phyloP scores from a whole-genome alignment of 2,888 invertebrate genomes.

The Thysanoteuthis rhombus region DNA sequence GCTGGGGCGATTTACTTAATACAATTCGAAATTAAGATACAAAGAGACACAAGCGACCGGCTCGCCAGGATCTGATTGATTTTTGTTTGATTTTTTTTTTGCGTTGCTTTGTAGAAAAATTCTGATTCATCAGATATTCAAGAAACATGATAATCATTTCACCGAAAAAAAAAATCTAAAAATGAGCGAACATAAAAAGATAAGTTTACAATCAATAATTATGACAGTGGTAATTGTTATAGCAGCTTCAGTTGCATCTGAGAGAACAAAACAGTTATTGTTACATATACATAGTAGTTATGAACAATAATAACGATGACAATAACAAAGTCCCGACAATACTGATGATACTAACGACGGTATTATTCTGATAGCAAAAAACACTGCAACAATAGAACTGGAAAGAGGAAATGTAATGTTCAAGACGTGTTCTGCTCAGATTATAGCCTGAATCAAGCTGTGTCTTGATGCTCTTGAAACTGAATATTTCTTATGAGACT shows the following conservation, averaged over 20 bases:
- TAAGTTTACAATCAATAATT: background rate
- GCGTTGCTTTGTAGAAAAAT: background rate
- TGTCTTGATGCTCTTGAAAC: no score
- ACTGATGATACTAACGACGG: no score
- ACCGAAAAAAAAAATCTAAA: background rate
- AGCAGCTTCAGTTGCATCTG: background rate
- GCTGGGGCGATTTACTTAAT: background rate
- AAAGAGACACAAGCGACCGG: no score
- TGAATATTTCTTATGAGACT: no score
- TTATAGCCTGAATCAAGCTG: no score
- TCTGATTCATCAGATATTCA: background rate
- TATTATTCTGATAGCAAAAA: no score
- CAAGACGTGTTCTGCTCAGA: no score
- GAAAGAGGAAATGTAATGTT: no score
- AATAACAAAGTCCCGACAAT: no score
- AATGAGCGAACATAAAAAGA: background rate
- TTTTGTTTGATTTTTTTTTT: background rate
- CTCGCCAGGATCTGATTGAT: background rate
- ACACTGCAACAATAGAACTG: no score
- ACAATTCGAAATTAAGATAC: background rate
- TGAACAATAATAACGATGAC: no score
- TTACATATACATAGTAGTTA: no score
- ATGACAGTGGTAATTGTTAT: background rate
- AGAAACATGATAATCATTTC: background rate
- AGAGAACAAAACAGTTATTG: background rate